Evolutionary conservation across 2,797 vertebrate genomes (phyloP).

Genomic region (Thaleichthys pacificus): DNA sequence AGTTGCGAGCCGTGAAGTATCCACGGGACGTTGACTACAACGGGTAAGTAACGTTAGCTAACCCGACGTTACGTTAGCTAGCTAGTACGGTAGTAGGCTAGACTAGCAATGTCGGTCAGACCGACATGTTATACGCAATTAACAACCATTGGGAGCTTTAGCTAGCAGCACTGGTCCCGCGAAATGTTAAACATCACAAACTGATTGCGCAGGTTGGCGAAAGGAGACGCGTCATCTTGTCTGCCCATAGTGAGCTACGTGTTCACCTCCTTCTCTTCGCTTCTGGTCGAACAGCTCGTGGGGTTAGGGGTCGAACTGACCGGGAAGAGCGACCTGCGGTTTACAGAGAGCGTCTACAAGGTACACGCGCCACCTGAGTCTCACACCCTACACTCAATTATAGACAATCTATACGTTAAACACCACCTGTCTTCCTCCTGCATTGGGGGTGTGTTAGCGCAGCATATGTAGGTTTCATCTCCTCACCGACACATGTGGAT

Average conservation of each 20-base stretch:
- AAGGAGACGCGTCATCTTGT: conserved; percentile 85
- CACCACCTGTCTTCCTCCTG: not conserved
- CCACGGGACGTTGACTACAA: conserved; percentile 83
- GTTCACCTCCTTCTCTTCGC: conserved; percentile 88
- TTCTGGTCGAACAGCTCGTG: conserved; percentile 84
- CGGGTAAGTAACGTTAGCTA: conserved; percentile 75
- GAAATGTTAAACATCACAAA: too few species aligned
- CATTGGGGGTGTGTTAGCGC: too few species aligned
- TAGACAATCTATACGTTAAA: not conserved
- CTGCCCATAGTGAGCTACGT: conserved; percentile 88
- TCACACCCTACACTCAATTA: not conserved
- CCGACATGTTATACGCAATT: too few species aligned
- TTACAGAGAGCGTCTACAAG: conserved; percentile 91
- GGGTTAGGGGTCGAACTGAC: conserved; percentile 80
- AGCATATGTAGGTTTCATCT: too few species aligned
- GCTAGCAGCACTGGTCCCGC: too few species aligned
- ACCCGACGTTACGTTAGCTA: not conserved
- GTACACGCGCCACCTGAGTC: conserved; percentile 54
- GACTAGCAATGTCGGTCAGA: too few species aligned
- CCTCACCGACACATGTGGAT: too few species aligned
- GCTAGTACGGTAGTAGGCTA: not conserved
- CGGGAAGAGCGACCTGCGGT: conserved; percentile 90
- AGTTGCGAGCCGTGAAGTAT: conserved; percentile 84
- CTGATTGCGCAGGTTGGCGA: conserved; percentile 77
- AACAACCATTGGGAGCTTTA: too few species aligned